Conservation (phyloP, 2,113 vertebrate genomes). For the Otocyon megalotis region DNA sequence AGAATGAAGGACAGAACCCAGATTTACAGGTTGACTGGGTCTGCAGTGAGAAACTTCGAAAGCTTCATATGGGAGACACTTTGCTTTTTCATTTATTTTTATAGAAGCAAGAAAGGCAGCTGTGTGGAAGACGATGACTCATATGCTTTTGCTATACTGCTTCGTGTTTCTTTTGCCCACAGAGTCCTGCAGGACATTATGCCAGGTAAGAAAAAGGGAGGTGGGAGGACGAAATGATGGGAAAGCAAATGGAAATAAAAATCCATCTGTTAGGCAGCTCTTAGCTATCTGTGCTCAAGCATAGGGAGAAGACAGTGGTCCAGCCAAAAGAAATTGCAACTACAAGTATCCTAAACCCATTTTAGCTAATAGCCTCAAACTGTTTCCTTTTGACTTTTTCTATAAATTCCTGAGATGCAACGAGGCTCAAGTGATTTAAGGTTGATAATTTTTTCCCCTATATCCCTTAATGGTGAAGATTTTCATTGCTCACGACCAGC, state of each 20-base stretch:
- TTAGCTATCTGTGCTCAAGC: not conserved
- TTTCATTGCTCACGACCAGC: not conserved
- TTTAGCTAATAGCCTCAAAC: not conserved
- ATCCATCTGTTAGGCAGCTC: not conserved
- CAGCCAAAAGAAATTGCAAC: not conserved
- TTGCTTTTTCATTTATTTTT: constrained; percentile 45
- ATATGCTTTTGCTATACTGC: constrained; percentile 2
- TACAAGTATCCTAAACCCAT: not conserved
- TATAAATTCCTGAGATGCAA: not conserved
- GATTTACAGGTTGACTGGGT: not conserved
- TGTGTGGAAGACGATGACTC: constrained; percentile 50
- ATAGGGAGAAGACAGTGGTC: not conserved
- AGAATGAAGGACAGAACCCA: not conserved
- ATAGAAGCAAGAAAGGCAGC: constrained; percentile 33
- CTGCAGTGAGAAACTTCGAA: not conserved
- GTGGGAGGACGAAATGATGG: not conserved
- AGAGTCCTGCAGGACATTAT: constrained; percentile 60
- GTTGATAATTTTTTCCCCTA: not conserved
- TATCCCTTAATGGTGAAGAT: not conserved
- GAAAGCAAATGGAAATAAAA: not conserved
- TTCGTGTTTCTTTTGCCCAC: constrained; percentile 68
- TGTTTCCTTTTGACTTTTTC: not conserved
- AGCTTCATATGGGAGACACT: not conserved
- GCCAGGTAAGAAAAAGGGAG: constrained; percentile 70
- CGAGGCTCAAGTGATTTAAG: not conserved